These are phyloP conservation scores for Etia nguti DNA, from an alignment of 2,113 vertebrate species.

Conservation along the genomic window DNA sequence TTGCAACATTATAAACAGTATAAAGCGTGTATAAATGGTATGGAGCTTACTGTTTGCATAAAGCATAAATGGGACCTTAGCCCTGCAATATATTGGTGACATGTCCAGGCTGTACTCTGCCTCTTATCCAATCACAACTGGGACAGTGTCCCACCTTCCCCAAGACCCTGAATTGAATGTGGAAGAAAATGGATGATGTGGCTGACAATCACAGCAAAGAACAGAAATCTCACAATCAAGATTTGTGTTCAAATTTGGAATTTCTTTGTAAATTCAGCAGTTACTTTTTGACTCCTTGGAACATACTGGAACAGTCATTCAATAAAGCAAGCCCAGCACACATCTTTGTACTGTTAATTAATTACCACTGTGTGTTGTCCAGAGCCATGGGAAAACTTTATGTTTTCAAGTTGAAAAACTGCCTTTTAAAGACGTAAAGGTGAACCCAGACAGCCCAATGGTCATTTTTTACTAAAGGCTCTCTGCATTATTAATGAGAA, in stretches of 20 bases:
- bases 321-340: not conserved
- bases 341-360: not conserved
- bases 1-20: not conserved
- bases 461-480: not conserved
- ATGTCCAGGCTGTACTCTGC: not conserved
- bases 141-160: not conserved
- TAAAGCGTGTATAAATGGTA: fast-evolving
- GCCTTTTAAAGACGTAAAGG: not conserved
- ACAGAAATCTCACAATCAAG: not conserved
- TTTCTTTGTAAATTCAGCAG: not conserved
- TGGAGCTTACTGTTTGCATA: not conserved
- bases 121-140: not conserved
- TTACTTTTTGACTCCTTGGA: fast-evolving
- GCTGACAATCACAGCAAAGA: not conserved
- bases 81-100: not conserved
- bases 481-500: conserved; percentile 39
- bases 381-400: not conserved
- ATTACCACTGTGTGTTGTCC: not conserved
- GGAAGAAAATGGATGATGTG: not conserved
- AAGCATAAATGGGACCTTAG: not conserved
- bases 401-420: not conserved
- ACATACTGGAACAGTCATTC: not conserved
- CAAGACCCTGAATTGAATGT: not conserved
- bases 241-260: not conserved
- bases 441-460: not conserved